Evolutionary conservation across 2,113 vertebrate genomes (phyloP).

Genomic region (Thunnus maccoyii): DNA sequence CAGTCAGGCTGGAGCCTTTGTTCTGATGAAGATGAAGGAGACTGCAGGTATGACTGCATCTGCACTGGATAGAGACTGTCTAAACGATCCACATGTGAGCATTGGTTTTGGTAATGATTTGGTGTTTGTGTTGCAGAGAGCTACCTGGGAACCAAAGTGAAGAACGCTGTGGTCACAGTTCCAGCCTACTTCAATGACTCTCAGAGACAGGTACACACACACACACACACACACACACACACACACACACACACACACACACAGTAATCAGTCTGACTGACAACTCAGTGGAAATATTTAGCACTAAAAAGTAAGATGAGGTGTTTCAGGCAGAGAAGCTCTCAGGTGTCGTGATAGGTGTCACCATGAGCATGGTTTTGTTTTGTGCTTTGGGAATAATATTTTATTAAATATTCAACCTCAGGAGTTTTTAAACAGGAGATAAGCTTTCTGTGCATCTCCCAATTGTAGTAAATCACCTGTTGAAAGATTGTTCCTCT

Average conservation of each 20-base stretch:
- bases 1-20: conserved; percentile 96
- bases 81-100: not conserved
- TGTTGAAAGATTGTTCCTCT: too few relatives aligned
- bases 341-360: too few relatives aligned
- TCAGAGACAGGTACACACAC: conserved; percentile 92
- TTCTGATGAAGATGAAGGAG: conserved; percentile 99
- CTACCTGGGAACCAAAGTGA: conserved; percentile 93
- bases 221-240: not conserved
- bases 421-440: too few relatives aligned
- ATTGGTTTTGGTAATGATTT: not conserved
- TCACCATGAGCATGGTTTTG: too few relatives aligned
- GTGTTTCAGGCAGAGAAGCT: too few relatives aligned
- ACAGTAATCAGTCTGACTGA: too few relatives aligned
- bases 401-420: too few relatives aligned
- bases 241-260: not conserved
- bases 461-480: too few relatives aligned
- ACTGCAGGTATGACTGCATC: conserved; percentile 89
- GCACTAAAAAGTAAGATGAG: too few relatives aligned
- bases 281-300: too few relatives aligned
- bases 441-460: too few relatives aligned
- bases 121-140: conserved; percentile 86
- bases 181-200: conserved; percentile 99
- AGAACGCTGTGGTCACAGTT: conserved; percentile 97
- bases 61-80: not conserved
- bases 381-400: too few relatives aligned